Base-by-base conservation (phyloP, 2,888 invertebrate genomes). In the Dicycla oo region DNA sequence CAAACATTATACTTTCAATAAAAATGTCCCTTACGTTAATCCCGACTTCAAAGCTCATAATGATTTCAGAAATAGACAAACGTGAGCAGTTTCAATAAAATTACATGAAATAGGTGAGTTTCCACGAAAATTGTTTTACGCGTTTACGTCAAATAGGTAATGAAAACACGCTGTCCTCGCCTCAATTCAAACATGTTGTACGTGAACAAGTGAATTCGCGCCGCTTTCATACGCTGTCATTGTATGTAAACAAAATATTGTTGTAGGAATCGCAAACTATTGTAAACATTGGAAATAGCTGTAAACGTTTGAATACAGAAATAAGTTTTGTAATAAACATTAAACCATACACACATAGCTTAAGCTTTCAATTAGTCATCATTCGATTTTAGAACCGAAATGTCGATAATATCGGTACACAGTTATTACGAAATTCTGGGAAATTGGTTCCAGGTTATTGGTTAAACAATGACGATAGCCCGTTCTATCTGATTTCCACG, bases 391-490 rank as follows among this genome's bases (percentile, higher is more conserved):
- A 86, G 87, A 87, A 83, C 67, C 81, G 64, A 77, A 81, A 78
- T 83, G 83, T 86, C 83, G 75, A 86, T 86, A 86, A 80, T 82
- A 86, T 84, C 78, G 72, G 76, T 80, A 78, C 80, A 79, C 77
- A 77, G 69, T 72, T 84, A 83, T 81, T 82, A 56, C 65, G 69
- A 69, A 77, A 73, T 88, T 88, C 87, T 86, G 74, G 80, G 84
- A 83, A 90, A 88, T 86, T 87, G 67, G 79, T 83, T 86, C 69
- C 73, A 81, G 82, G 85, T 76, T 88, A 90, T 87, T 87, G 85
- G 87, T 88, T 87, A 90, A 93, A 93, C 91, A 93, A 92, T 91
- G 89, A 88, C 86, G 89, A 83, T 89, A 87, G 86, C 74, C 69
- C 69, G 84, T 81, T 86, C 78, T 80, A 71, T 86, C 89, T 86